phyloP scores from a whole-genome alignment of 2,888 invertebrate species.

The Apodemia duryi region DNA sequence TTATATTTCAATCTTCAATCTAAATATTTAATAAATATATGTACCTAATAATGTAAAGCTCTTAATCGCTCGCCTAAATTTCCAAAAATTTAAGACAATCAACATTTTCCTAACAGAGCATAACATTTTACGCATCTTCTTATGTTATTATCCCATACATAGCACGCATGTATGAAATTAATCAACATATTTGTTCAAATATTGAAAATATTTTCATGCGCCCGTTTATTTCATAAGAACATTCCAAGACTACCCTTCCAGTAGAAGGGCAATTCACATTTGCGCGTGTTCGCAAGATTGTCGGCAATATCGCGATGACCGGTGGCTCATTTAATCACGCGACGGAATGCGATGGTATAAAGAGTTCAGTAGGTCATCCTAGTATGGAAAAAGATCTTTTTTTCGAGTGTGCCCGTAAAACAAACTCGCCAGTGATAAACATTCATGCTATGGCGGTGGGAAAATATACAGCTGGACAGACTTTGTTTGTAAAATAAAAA shows the following conservation, averaged over 20 bases:
- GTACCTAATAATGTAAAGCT: no score
- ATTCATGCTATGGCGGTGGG: no score
- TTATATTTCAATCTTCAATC: no score
- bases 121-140: background rate
- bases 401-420: no score
- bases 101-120: no score
- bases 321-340: constrained; percentile 78
- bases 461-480: no score
- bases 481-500: no score
- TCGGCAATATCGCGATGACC: constrained; percentile 72
- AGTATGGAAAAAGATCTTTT: constrained; percentile 39
- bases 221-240: constrained; percentile 18
- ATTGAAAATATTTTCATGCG: constrained; percentile 17
- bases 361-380: constrained; percentile 33
- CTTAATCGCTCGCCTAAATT: no score
- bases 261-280: constrained; percentile 33
- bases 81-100: no score
- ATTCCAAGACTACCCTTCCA: constrained; percentile 14
- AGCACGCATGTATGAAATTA: constrained; percentile 9
- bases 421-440: no score
- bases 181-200: constrained; percentile 12
- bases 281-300: constrained; percentile 52
- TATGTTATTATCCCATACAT: background rate
- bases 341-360: constrained; percentile 63
- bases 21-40: no score